Percentiles rank a stretch among this genome's conserved stretches.
Conservation (phyloP, 2,797 vertebrate genomes). For the Pristis pectinata region DNA sequence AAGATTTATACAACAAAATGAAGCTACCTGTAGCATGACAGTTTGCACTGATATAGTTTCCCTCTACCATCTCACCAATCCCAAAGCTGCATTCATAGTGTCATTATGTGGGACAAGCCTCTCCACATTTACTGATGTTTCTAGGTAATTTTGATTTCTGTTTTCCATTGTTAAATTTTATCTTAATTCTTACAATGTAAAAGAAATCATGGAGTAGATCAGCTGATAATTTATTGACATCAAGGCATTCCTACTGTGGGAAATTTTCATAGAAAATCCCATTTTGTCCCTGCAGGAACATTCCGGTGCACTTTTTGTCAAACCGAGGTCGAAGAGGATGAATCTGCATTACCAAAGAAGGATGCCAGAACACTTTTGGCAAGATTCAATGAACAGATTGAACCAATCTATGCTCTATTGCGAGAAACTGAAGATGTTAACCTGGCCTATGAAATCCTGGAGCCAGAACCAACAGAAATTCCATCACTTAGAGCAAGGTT, state of each 20-base stretch:
- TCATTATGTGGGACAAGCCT: neutral
- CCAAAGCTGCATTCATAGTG: neutral
- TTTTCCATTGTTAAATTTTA: neutral
- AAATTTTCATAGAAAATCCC: neutral
- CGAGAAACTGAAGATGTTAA: slow-evolving; percentile 91
- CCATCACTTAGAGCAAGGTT: slow-evolving; percentile 89
- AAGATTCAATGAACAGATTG: slow-evolving; percentile 96
- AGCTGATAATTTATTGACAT: neutral
- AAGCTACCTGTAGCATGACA: neutral
- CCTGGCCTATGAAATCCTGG: slow-evolving; percentile 83
- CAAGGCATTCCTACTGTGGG: neutral
- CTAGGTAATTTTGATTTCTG: neutral
- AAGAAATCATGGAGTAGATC: neutral
- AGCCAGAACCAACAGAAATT: slow-evolving; percentile 91
- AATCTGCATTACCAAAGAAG: slow-evolving; percentile 84
- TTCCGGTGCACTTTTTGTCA: slow-evolving; percentile 95
- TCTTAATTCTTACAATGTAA: neutral
- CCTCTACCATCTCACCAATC: neutral
- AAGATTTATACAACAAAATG: neutral
- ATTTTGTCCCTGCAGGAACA: slow-evolving; percentile 61
- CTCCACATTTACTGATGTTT: neutral
- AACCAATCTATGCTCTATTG: slow-evolving; percentile 88
- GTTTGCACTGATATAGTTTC: neutral
- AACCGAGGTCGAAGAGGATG: slow-evolving; percentile 93
- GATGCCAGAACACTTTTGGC: slow-evolving; percentile 89